Conservation (phyloP, 2,797 vertebrate species). For the Morus bassanus region DNA sequence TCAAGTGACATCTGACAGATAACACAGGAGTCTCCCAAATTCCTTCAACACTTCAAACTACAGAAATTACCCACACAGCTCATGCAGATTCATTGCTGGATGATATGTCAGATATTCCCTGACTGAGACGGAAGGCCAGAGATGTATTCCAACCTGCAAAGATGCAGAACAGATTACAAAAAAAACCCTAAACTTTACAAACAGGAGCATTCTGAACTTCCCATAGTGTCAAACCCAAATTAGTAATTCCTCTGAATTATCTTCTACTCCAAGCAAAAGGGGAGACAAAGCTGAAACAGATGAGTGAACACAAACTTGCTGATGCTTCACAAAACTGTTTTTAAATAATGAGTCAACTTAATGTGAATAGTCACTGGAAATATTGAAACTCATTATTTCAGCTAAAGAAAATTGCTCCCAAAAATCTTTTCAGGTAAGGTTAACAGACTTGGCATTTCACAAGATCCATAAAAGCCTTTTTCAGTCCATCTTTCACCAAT, state of each 20-base stretch:
- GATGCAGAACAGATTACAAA: background rate
- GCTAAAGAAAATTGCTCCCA: background rate
- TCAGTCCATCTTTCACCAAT: background rate
- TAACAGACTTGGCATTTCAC: background rate
- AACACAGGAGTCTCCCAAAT: background rate
- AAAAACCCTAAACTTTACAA: background rate
- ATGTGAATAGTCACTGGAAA: background rate
- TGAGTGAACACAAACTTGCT: background rate
- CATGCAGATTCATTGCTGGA: background rate
- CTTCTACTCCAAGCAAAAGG: background rate
- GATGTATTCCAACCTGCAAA: background rate
- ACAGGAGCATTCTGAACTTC: background rate
- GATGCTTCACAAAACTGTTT: background rate
- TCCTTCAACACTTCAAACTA: background rate
- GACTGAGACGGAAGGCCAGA: background rate
- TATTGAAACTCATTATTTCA: background rate
- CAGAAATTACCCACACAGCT: background rate
- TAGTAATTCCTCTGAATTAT: background rate
- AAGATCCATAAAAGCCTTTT: background rate
- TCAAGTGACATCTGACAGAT: background rate
- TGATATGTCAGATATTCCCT: background rate
- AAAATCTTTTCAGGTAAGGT: background rate
- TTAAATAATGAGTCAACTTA: background rate
- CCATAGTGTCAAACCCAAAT: background rate
- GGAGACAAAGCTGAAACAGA: background rate